phyloP scores from a whole-genome alignment of 2,888 invertebrate species.

The Drosophila neutralis region DNA sequence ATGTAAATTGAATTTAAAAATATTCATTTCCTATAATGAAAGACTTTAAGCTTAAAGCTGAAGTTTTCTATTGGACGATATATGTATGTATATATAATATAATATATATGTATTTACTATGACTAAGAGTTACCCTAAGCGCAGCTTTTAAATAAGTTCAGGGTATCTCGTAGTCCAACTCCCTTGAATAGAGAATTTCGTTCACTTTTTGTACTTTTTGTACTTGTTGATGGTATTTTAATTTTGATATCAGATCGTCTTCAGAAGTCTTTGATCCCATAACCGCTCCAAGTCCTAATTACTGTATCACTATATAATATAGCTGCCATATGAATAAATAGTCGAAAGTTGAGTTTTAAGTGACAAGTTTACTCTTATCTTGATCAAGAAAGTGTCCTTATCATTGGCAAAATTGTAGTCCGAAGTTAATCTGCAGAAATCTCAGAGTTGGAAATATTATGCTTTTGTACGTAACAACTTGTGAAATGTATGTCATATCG shows the following conservation, averaged over 20 bases:
- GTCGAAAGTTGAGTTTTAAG: not conserved
- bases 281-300: not conserved
- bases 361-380: not conserved
- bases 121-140: not conserved
- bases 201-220: not conserved
- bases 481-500: not conserved
- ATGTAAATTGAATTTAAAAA: constrained; percentile 39
- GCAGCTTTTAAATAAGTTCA: not conserved
- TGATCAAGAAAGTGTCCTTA: not conserved
- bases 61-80: not conserved
- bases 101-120: not conserved
- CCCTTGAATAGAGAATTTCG: not conserved
- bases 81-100: not conserved
- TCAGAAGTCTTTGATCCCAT: not conserved
- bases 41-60: not conserved
- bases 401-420: not conserved
- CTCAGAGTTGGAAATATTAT: not conserved
- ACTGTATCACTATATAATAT: not conserved
- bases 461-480: not conserved
- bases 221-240: not conserved
- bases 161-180: not conserved
- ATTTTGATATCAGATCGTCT: not conserved
- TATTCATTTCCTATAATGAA: not conserved
- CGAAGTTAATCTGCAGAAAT: not conserved
- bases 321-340: no score